phyloP scores from a whole-genome alignment of 2,888 invertebrate species.

The Dione juno region DNA sequence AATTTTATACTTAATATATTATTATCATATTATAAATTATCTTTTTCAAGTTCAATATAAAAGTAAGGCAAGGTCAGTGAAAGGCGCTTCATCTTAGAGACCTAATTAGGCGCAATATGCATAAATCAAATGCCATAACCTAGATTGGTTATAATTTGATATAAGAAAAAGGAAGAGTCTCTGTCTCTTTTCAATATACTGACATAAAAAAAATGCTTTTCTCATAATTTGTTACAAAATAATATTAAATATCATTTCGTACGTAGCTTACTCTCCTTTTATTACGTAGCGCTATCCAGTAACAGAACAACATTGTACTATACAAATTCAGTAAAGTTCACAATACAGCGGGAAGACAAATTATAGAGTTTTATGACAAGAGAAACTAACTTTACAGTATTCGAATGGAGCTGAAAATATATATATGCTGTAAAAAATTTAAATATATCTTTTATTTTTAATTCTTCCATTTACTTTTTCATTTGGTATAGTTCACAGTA shows the following conservation, averaged over 20 bases:
- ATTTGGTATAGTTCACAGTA: too few relatives aligned
- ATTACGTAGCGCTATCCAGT: neutral
- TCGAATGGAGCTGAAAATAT: neutral
- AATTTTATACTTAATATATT: too few relatives aligned
- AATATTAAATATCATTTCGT: neutral
- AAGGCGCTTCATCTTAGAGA: neutral
- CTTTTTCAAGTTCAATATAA: neutral
- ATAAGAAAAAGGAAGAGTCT: too few relatives aligned
- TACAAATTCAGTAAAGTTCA: constrained; percentile 10
- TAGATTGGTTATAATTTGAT: too few relatives aligned
- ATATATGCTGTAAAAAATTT: too few relatives aligned
- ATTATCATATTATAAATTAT: too few relatives aligned
- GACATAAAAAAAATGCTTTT: neutral
- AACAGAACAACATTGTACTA: constrained; percentile 10
- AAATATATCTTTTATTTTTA: too few relatives aligned
- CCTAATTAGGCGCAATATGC: constrained; percentile 3
- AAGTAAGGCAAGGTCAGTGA: neutral
- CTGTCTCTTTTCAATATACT: too few relatives aligned
- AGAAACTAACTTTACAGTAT: constrained; percentile 9
- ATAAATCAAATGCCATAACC: neutral
- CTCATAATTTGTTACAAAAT: neutral
- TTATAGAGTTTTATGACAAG: constrained; percentile 11
- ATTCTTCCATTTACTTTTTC: too few relatives aligned
- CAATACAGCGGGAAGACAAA: constrained; percentile 14
- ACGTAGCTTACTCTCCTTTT: neutral